These are phyloP conservation scores for Etheostoma cragini DNA, from an alignment of 2,113 vertebrate species.

Conservation along the genomic window DNA sequence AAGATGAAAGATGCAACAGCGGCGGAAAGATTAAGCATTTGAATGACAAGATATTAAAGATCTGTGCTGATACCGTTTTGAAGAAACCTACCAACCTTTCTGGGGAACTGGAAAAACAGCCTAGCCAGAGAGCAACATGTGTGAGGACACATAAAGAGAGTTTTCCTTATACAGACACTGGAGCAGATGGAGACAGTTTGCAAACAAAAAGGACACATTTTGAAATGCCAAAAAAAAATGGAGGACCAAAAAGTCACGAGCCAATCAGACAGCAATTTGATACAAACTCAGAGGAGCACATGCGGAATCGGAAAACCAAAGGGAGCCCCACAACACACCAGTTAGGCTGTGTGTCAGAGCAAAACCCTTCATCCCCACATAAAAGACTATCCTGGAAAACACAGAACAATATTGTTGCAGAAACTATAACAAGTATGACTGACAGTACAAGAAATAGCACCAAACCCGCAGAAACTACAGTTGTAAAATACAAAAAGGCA, in stretches of 20 bases:
- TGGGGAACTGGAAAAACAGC: not conserved
- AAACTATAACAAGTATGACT: not conserved
- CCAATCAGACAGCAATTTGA: not conserved
- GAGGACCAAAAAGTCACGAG: not conserved
- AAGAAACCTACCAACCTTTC: not conserved
- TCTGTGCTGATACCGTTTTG: rapidly evolving
- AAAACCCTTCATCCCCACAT: not conserved
- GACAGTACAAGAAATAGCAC: not conserved
- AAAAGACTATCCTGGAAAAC: not conserved
- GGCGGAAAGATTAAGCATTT: not conserved
- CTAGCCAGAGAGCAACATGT: not conserved
- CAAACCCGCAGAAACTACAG: not conserved
- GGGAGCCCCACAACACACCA: rapidly evolving
- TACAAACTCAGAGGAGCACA: not conserved
- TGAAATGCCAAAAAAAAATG: not conserved
- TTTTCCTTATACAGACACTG: rapidly evolving
- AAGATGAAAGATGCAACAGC: not conserved
- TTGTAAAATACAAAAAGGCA: rapidly evolving
- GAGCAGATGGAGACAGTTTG: not conserved
- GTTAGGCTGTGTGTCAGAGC: rapidly evolving
- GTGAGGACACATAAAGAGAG: not conserved
- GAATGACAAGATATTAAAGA: not conserved
- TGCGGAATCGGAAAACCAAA: not conserved
- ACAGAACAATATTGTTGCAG: rapidly evolving
- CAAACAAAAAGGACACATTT: not conserved